These are phyloP conservation scores for Brachypodius melanocephalos DNA, from an alignment of 2,113 vertebrate species.

Conservation along the genomic window DNA sequence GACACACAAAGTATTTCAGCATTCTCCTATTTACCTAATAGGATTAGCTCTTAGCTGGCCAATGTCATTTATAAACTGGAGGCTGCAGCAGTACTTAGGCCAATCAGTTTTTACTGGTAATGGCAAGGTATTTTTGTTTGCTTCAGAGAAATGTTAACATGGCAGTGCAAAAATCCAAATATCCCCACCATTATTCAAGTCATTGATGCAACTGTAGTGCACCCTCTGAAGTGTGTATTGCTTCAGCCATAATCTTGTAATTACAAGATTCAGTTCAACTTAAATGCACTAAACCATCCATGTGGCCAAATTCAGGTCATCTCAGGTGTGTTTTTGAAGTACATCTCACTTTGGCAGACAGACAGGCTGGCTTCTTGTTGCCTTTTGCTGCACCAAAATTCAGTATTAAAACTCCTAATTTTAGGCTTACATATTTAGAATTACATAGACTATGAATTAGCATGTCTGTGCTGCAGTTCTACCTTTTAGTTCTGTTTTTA, in stretches of 20 bases:
- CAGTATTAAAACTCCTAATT: neutral
- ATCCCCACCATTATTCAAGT: neutral
- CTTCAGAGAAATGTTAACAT: neutral
- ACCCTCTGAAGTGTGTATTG: neutral
- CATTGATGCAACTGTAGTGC: neutral
- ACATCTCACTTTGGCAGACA: neutral
- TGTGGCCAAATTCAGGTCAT: neutral
- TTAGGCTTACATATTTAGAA: neutral
- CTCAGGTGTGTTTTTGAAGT: neutral
- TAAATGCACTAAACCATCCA: neutral
- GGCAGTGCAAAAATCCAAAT: neutral
- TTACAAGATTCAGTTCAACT: neutral
- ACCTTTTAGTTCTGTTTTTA: neutral
- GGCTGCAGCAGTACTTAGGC: neutral
- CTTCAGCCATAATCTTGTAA: neutral
- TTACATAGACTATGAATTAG: neutral
- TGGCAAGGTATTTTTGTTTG: neutral
- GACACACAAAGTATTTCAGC: neutral
- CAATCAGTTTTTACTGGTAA: neutral
- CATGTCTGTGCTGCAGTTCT: neutral
- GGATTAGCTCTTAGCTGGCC: neutral
- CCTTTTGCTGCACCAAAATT: neutral
- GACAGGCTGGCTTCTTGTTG: neutral
- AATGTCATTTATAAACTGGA: neutral
- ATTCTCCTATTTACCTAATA: neutral